Base-by-base conservation (phyloP, 2,113 vertebrate species). In the Prietella phreatophila region DNA sequence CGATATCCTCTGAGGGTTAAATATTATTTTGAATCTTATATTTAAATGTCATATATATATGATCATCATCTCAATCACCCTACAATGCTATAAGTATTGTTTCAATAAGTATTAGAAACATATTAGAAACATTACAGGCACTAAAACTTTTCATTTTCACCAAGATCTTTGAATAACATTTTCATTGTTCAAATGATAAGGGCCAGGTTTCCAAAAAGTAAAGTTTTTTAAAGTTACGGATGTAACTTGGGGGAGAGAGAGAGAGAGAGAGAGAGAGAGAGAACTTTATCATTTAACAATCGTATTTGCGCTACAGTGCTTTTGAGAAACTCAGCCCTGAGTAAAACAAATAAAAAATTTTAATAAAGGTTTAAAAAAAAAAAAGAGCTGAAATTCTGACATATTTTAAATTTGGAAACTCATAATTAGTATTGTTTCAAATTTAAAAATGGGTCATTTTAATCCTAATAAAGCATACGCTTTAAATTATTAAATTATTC, bases 371-470 rank as follows among this genome's bases (percentile, higher is more conserved):
- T 79, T 8, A 25, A n/a, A 13, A 30, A 53, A n/a, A 13, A 20
- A 36, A 81, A 36, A 8, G 9, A 11, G 47, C 1, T 13, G 8
- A 36, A 22, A 22, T 6, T 36, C 5, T 13, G 9, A 82, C 3
- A 81, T 22, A 55, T 58, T 81, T 60, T 36, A 82, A 36, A 82
- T 33, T 81, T 81, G 79, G 79, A 82, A 82, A 82, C 55, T 82
- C 53, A 55, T 80, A 80, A 80, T 80, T 80, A 80, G 76, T 56
- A 80, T 80, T 80, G 76, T 80, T 80, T 55, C n/a, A 55, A 19
- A 55, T 80, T 55, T 30, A 80, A 55, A 80, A 80, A 79, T 82
- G 56, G 53, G 56, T 82, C 56, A 82, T 39, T 82, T 39, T 60
- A 82, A 61, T 61, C 33, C 80, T 82, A 82, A 82, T 61, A 82